These are phyloP conservation scores for Teleiodes luculella DNA, from an alignment of 2,888 invertebrate species.

Conservation along the genomic window DNA sequence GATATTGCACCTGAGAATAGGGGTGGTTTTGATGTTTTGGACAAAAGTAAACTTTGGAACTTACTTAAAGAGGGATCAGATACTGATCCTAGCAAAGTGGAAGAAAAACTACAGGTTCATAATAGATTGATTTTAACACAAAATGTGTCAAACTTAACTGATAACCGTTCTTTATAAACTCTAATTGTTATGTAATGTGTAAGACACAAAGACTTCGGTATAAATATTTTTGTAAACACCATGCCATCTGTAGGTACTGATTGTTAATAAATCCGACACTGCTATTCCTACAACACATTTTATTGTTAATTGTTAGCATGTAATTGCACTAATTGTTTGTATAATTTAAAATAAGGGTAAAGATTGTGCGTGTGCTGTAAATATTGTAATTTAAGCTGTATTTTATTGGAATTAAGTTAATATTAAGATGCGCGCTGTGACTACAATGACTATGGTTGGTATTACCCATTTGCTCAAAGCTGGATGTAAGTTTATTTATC, in stretches of 20 bases:
- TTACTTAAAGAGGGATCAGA: slow-evolving; percentile 78
- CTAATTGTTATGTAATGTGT: slow-evolving; percentile 65
- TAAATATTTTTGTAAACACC: slow-evolving; percentile 72
- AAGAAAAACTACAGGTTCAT: slow-evolving; percentile 57
- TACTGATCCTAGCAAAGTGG: slow-evolving; percentile 50
- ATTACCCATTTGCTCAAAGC: slow-evolving; percentile 60
- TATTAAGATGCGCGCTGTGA: slow-evolving; percentile 66
- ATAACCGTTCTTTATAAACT: slow-evolving; percentile 71
- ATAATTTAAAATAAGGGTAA: slow-evolving; percentile 28
- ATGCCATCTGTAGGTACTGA: slow-evolving; percentile 37
- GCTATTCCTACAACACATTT: slow-evolving; percentile 56
- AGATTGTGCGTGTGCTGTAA: slow-evolving; percentile 50
- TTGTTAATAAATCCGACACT: slow-evolving; percentile 29
- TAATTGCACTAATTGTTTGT: slow-evolving; percentile 56
- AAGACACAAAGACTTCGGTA: slow-evolving; percentile 70
- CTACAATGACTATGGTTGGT: slow-evolving; percentile 50
- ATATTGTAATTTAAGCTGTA: slow-evolving; percentile 45
- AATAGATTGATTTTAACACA: slow-evolving; percentile 53
- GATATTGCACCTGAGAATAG: slow-evolving; percentile 71
- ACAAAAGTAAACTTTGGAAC: slow-evolving; percentile 81
- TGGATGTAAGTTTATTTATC: slow-evolving; percentile 22
- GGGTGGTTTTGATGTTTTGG: slow-evolving; percentile 76
- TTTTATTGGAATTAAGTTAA: slow-evolving; percentile 29
- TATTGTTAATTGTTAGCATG: slow-evolving; percentile 61
- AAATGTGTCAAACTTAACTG: slow-evolving; percentile 46